Base-by-base conservation (phyloP, 1,140 invertebrate species). In the Pogonomyrmex californicus region DNA sequence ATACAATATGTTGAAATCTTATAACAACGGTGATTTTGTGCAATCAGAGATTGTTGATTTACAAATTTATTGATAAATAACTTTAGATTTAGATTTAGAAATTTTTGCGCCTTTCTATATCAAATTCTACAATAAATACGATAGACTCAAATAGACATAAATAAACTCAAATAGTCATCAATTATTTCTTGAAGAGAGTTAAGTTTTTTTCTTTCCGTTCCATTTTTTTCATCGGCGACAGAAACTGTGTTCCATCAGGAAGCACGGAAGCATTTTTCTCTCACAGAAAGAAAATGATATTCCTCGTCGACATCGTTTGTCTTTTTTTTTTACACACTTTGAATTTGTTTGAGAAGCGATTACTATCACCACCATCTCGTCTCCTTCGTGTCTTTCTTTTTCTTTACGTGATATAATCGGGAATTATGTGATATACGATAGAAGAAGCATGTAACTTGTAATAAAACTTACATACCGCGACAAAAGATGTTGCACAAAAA, bases 271-370 rank as follows among this genome's bases (percentile, higher is more conserved):
- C 76, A 47, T 47, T n/a, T 23, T 65, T 30, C 44, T 17, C 44
- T 49, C 30, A 41, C 4, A 47, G 41, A 23, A 73, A 44, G 51
- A 76, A 83, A 60, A 83, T 83, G 58, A 78, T 78, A 78, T 78
- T 78, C 76, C 65, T 78, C 58, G 76, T 38, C 76, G 58, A 78
- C 58, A 65, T 33, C 58, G 76, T 36, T 65, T 36, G 76, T 17
- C 76, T 30, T 65, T 78, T 30, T 65, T 78, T 78, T 78, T 65
- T 65, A 58, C 58, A 23, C 76, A 30, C 76, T 78, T 78, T 44
- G 76, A 14, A 78, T 78, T 65, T 30, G 44, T 58, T 14, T 44
- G 44, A 14, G n/a, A 36, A 17, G 5, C 56, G 75, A 78, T 78
- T 10, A 17, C 41, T 65, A 78, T 78, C 76, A n/a, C 17, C 17